Base-by-base conservation (phyloP, 2,888 invertebrate species). In the Gortyna flavago region DNA sequence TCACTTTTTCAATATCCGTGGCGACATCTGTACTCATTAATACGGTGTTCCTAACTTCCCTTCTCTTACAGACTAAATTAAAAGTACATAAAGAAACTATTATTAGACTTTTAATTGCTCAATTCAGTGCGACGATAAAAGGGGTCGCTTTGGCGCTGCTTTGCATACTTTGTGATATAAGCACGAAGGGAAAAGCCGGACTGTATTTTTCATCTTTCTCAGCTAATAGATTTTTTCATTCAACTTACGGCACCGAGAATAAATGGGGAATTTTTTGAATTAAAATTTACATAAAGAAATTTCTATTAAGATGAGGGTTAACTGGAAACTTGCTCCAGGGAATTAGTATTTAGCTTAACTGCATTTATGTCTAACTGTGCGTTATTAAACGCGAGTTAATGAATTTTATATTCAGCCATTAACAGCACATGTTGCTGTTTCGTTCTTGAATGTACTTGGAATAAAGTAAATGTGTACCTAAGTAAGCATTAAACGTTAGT, bases 231-330 rank as follows among this genome's bases (percentile, higher is more conserved):
- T 94, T 93, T 93, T 92, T 93, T 91, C 87, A 89, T 89, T 85
- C 87, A 89, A 89, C 88, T 90, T 89, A 89, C 88, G 86, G 89
- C 78, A 86, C 89, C 83, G 85, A 84, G 89, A 92, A 90, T 90
- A 90, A 91, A 90, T 88, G 88, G 86, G 84, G 79, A 85, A 67
- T 89, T 89, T 92, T 92, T 92, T 89, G 81, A 93, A 93, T 94
- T 93, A 93, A 93, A 93, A 93, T 93, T 93, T 92, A 90, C 90
- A 91, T 92, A 92, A 93, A 93, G 90, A 92, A 91, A 91, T 92
- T 91, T 91, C 91, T 93, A 93, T 93, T 93, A 92, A 91, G 92
- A 92, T 80, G 91, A 89, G 90, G 88, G 91, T 93, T 92, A 93
- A 91, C 86, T 90, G 89, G 76, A 89, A 91, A 93, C 90, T 90